Base-by-base conservation (phyloP, 2,888 invertebrate species). In the Barypeithes pellucidus region DNA sequence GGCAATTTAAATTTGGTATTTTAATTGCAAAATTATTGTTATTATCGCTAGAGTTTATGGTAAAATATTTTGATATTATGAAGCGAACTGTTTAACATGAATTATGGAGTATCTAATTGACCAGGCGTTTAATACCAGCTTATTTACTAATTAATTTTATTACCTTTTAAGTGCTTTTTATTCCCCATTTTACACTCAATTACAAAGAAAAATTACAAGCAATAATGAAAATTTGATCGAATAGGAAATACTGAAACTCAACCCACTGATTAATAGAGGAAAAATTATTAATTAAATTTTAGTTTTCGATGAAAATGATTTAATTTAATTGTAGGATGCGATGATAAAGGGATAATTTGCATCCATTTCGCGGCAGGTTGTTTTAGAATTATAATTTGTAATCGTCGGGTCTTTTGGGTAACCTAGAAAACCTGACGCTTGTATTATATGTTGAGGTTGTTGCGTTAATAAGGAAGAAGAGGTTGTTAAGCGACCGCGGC, bases 361-460 rank as follows among this genome's bases (percentile, higher is more conserved):
- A 29, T 29, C 29, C 29, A 29, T 29, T 9, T 29, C 29, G 67
- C 61, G 20, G 61, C 39, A 72, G 33, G 41, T 66, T 70, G 62
- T 67, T 41, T 72, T 68, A 73, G 67, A 68, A 73, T 73, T 73
- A 62, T 73, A 73, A 73, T 68, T 73, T 29, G 9, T 29, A 29
- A 29, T 29, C 24, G 24, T 29, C 29, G 9, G 5, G 29, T 29
- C 29, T 29, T 29, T n/a, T n/a, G n/a, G 29, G 8, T 29, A 29
- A 29, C 29, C 29, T 29, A 29, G 29, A 29, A 45, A 45, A 45
- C 43, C 16, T 45, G 43, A 45, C 43, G 16, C 43, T 14, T 45
- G 16, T 45, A 16, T 16, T 16, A 16, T 45, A 45, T 45, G n/a
- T 5, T 45, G 43, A 45, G 7, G 43, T 45, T 16, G 43, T 45